Base-by-base conservation (phyloP, 2,888 invertebrate species). In the Linyphia triangularis region DNA sequence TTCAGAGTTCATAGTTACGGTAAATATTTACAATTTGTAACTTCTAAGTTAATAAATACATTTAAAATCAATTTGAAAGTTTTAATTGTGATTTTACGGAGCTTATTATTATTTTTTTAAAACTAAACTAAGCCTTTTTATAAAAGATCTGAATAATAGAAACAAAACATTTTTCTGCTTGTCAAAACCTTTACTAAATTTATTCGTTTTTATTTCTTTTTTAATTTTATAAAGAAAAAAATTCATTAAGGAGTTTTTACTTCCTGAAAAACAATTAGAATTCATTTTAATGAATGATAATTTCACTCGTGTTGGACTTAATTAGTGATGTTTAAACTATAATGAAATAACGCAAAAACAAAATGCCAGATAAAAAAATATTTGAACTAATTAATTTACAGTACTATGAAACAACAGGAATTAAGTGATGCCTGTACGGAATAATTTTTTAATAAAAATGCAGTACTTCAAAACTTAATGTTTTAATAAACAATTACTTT, bases 401-500 rank as follows among this genome's bases (percentile, higher is more conserved):
- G 22, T 24, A 26, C 37, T 33, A 9, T 37, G 59, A 70, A 79
- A 79, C 79, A 81, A 51, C 81, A 81, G 70, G 69, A 81, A 81
- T 81, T 57, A 81, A 59, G 33, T 51, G 33, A 4, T 51, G 40
- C 33, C 37, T 63, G 9, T 63, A 33, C 24, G n/a, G n/a, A 51
- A 6, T 51, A 1, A 16, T 51, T 51, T n/a, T 67, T 67, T 6
- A 33, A 67, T 63, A 73, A 59, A 73, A 77, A 61, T 40, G 10
- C 61, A 61, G 22, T 28, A 40, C 61, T 77, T 77, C 33, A 77
- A 77, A 77, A 77, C 24, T 9, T 33, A 24, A 26, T 61, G 63
- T 61, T 77, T 61, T 40, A 61, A 77, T 77, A 77, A 77, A 61
- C 24, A 77, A 77, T 77, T 51, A 51, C 37, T 77, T 77, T 77